phyloP scores from a whole-genome alignment of 30 jellyfish, hydroid and myxozoan species.

The Aurelia coerulea region DNA sequence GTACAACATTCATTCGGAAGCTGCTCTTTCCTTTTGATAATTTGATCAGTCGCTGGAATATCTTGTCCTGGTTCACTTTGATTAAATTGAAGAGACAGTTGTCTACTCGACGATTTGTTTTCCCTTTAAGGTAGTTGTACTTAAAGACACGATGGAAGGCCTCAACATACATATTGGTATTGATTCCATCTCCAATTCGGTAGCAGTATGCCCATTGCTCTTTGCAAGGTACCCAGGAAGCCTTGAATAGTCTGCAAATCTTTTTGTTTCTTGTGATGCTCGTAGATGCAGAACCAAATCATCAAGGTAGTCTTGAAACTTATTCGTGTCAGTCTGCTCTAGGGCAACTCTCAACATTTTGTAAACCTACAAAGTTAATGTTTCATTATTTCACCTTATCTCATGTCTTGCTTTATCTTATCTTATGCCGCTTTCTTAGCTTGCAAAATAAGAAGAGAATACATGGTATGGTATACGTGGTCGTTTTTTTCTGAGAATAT shows the following conservation, averaged over 20 bases:
- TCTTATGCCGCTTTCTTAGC: no score
- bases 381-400: no score
- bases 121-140: slow-evolving; percentile 34
- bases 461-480: no score
- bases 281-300: slow-evolving; percentile 7
- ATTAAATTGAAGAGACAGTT: slow-evolving; percentile 22
- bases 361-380: neutral
- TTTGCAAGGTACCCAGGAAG: slow-evolving; percentile 10
- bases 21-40: slow-evolving; percentile 39
- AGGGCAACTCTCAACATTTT: slow-evolving; percentile 22
- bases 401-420: no score
- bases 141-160: slow-evolving; percentile 48
- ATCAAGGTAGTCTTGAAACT: slow-evolving; percentile 10
- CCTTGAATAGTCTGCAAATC: slow-evolving; percentile 27
- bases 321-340: slow-evolving; percentile 26
- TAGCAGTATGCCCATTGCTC: slow-evolving; percentile 16
- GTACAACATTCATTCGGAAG: neutral
- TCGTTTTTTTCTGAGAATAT: no score
- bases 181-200: slow-evolving; percentile 30
- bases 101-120: slow-evolving; percentile 18
- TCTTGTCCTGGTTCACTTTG: slow-evolving; percentile 11
- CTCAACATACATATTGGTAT: slow-evolving; percentile 23
- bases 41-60: slow-evolving; percentile 30
- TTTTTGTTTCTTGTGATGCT: slow-evolving; percentile 21
- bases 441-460: no score